Conservation (phyloP, 1,140 invertebrate species). For the Manduca sexta region DNA sequence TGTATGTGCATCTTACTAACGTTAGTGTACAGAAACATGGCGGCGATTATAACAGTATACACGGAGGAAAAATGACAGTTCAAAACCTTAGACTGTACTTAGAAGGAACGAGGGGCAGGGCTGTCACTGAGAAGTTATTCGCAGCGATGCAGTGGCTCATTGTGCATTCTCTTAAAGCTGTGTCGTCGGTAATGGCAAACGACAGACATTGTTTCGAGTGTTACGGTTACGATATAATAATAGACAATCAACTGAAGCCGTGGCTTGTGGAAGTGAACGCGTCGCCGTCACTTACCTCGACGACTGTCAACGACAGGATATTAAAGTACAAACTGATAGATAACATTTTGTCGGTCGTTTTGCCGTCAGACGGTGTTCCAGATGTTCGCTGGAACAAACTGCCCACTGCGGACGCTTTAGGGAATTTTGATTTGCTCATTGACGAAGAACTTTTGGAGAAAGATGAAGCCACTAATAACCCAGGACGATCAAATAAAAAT, state of each 20-base stretch:
- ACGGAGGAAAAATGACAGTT: conserved; percentile 95
- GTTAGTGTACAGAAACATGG: conserved; percentile 88
- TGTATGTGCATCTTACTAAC: conserved; percentile 93
- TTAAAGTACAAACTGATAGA: conserved; percentile 97
- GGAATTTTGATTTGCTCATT: conserved; percentile 91
- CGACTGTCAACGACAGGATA: conserved; percentile 96
- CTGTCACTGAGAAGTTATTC: conserved; percentile 88
- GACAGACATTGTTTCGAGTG: conserved; percentile 91
- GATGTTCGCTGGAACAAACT: conserved; percentile 95
- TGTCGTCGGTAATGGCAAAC: conserved; percentile 86
- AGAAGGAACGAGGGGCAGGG: conserved; percentile 92
- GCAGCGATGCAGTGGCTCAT: conserved; percentile 92
- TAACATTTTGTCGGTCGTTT: conserved; percentile 93
- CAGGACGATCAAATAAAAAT: too few relatives aligned
- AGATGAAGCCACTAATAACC: conserved; percentile 19
- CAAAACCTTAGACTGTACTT: conserved; percentile 93
- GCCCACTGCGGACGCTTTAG: conserved; percentile 84
- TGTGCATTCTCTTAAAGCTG: conserved; percentile 87
- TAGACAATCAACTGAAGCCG: conserved; percentile 88
- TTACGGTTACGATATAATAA: conserved; percentile 94
- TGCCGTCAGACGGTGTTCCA: conserved; percentile 91
- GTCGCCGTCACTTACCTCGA: conserved; percentile 94
- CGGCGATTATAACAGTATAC: conserved; percentile 95
- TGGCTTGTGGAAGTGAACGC: conserved; percentile 96
- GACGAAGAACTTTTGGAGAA: conserved; percentile 81